Percentiles rank a stretch among this genome's conserved stretches.
Evolutionary conservation across 1,140 invertebrate species (phyloP).

Genomic region (Maconellicoccus hirsutus): DNA sequence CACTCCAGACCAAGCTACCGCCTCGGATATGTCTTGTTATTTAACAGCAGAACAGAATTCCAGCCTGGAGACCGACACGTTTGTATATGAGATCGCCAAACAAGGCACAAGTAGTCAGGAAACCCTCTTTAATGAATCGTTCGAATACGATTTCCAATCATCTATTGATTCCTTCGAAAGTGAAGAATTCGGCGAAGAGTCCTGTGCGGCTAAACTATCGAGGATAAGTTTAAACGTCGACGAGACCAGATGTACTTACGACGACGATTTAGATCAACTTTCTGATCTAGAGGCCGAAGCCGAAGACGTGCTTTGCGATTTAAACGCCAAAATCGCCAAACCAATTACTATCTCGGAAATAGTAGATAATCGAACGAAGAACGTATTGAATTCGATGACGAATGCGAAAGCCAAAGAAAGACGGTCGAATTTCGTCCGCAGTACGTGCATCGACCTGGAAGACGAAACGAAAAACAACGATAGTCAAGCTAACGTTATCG

Average conservation of each 20-base stretch:
- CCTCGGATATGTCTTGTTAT: neutral
- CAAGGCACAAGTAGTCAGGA: neutral
- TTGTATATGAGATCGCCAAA: neutral
- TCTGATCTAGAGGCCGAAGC: too few species aligned
- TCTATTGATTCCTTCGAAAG: neutral
- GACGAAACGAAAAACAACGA: neutral
- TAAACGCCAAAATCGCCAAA: too few species aligned
- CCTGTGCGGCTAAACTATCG: neutral
- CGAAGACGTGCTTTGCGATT: too few species aligned
- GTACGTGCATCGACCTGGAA: neutral
- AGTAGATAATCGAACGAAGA: neutral
- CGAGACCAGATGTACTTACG: neutral
- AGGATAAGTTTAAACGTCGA: neutral
- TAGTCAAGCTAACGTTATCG: neutral
- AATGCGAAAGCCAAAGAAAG: neutral
- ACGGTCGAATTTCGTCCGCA: conserved; percentile 7
- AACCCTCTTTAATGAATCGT: neutral
- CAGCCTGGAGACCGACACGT: neutral
- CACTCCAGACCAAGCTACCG: neutral
- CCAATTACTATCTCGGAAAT: too few species aligned
- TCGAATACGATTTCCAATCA: neutral
- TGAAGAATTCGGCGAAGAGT: neutral
- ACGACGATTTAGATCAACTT: too few species aligned
- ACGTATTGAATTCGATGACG: neutral
- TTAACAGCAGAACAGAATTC: neutral